These are phyloP conservation scores for Venturia canescens DNA, from an alignment of 1,140 invertebrate genomes.

Conservation along the genomic window DNA sequence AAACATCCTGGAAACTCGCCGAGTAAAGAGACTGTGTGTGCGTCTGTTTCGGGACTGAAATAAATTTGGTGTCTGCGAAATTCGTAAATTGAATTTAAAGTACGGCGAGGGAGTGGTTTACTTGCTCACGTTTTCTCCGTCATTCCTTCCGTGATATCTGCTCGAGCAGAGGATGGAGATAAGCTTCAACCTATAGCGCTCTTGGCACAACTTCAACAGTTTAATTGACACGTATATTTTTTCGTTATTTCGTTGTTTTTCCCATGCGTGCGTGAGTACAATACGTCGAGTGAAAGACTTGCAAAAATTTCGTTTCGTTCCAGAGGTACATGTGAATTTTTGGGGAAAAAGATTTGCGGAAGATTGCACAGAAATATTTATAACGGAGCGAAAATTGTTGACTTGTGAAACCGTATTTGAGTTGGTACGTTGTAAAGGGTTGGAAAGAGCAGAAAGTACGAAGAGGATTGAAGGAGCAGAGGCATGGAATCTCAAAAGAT, in stretches of 20 bases:
- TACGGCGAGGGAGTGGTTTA: constrained; percentile 43
- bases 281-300: no score
- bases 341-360: neutral
- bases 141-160: neutral
- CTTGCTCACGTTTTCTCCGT: constrained; percentile 42
- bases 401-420: no score
- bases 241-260: neutral
- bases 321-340: no score
- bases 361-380: neutral
- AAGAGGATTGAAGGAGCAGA: constrained; percentile 12
- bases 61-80: constrained; percentile 43
- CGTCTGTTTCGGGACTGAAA: constrained; percentile 26
- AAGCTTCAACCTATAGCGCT: neutral
- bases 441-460: neutral
- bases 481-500: constrained; percentile 6
- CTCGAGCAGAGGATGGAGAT: neutral
- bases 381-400: neutral
- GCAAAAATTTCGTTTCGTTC: neutral
- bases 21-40: no score
- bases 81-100: constrained; percentile 44
- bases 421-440: no score
- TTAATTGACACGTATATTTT: neutral
- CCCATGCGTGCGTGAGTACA: no score
- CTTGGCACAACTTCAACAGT: neutral
- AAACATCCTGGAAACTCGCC: neutral